Base-by-base conservation (phyloP, 2,888 invertebrate species). In the Lumbricus terrestris region DNA sequence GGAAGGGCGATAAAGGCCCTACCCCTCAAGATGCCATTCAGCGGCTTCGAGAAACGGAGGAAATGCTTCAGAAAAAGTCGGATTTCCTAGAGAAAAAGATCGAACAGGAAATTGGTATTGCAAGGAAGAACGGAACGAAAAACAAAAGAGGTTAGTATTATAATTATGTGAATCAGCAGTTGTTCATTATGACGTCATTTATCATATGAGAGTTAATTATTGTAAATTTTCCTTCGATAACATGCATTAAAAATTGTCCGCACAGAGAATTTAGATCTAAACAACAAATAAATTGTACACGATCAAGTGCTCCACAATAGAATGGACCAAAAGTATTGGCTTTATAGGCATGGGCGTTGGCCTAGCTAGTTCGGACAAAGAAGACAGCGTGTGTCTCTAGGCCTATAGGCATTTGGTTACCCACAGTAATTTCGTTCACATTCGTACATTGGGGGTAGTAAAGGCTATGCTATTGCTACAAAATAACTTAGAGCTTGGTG, bases 51-150 rank as follows among this genome's bases (percentile, higher is more conserved):
- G 98, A 98, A 95, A 98, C 98, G 0, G 99, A 99, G 94, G 98
- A 98, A 94, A 97, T 99, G 97, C 96, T 99, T 92, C 96, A 97
- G 90, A 99, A 99, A 95, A 99, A 99, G 95, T 98, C 99, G 94
- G 98, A 98, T 93, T 98, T 97, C 95, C 96, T 99, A 91, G 99
- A 99, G 95, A 97, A 97, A 93, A 99, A 99, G 96, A 98, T 99
- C 93, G 97, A 97, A 93, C 95, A 97, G 94, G 99, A 99, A 96
- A 95, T 98, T 92, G 96, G 96, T 69, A 96, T 96, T 89, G 99
- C 99, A 6, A 97, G 96, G 94, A 97, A 98, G 95, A 97, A 99
- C 96, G 99, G 98, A 92, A 97, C 97, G 0, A 98, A 98, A 88
- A 96, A 99, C 88, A 92, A 93, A 90, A 83, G 92, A 92, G 91